Evolutionary conservation across 2,888 invertebrate genomes (phyloP).

Genomic region (Tachina fera): DNA sequence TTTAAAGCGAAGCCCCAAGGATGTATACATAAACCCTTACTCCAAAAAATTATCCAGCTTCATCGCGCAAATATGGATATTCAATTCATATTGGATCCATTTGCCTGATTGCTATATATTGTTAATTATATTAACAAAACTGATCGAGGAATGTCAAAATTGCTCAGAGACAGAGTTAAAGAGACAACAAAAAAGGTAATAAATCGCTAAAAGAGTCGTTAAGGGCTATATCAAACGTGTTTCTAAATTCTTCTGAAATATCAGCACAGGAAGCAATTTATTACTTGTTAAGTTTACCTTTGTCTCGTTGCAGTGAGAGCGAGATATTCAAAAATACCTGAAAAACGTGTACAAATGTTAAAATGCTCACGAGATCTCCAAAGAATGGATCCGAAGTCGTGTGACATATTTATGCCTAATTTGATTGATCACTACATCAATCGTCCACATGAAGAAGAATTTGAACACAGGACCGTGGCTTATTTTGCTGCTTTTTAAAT

Average conservation of each 20-base stretch:
- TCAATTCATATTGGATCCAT: background rate
- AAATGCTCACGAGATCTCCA: background rate
- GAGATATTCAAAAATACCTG: background rate
- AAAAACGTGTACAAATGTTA: background rate
- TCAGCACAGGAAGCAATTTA: too few species aligned
- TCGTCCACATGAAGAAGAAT: background rate
- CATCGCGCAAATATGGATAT: slow-evolving; percentile 1
- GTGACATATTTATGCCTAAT: background rate
- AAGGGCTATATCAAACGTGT: too few species aligned
- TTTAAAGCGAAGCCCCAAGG: background rate
- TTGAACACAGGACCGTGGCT: background rate
- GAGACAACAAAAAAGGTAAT: too few species aligned
- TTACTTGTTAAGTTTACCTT: too few species aligned
- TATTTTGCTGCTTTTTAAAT: slow-evolving; percentile 1
- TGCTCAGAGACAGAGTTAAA: too few species aligned
- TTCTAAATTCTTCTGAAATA: too few species aligned
- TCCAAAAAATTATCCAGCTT: background rate
- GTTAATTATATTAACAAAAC: background rate
- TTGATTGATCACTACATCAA: too few species aligned
- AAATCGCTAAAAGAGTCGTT: background rate
- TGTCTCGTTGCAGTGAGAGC: too few species aligned
- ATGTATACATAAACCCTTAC: background rate
- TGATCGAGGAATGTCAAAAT: too few species aligned
- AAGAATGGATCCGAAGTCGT: background rate
- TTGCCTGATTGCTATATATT: background rate